Evolutionary conservation across 2,113 vertebrate genomes (phyloP), one percentile per base, ranked within the genome.

Genomic region (Orycteropus afer): DNA sequence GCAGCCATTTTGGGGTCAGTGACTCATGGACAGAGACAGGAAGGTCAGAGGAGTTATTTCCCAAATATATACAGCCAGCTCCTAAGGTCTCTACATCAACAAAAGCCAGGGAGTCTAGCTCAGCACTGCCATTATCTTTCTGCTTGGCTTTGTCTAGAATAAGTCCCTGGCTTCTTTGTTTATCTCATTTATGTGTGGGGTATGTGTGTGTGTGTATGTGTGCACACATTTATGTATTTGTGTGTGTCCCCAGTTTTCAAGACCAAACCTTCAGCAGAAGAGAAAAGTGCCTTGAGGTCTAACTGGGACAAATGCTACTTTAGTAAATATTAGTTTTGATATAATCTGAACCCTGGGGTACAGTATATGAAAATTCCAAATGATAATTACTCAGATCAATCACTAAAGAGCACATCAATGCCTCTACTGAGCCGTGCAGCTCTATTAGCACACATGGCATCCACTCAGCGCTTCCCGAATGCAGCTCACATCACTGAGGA

Each of bases 401-500:
- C 85, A 94, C 85, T 13, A 3, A 81, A 67, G 89, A 63, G 9
- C 34, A 65, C 63, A 23, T 40, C 80, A 17, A 3, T 2, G 42
- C 76, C 65, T 90, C 76, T 0, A 74, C 11, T 0, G 59, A 97
- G 96, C 53, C 32, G 0, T 14, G 25, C 80, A 25, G 96, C 95
- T 97, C 97, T 96, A 49, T 97, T 98, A 98, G 92, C 90, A 61
- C 94, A 78, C 92, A 89, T 1, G 0, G 87, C 86, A 42, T 55
- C 85, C 29, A 34, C 55, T 74, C 82, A n/a, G 12, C 18, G 69
- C 93, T 95, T 96, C 32, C 97, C 5, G 77, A 53, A 55, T 94
- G 96, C 98, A 78, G 91, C 97, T 96, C 96, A 95, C 95, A 95
- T 96, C 96, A 73, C 90, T 77, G 79, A 93, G 95, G 73, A 93